Evolutionary conservation across 2,797 vertebrate genomes (phyloP).

Genomic region (Gymnothorax javanicus): DNA sequence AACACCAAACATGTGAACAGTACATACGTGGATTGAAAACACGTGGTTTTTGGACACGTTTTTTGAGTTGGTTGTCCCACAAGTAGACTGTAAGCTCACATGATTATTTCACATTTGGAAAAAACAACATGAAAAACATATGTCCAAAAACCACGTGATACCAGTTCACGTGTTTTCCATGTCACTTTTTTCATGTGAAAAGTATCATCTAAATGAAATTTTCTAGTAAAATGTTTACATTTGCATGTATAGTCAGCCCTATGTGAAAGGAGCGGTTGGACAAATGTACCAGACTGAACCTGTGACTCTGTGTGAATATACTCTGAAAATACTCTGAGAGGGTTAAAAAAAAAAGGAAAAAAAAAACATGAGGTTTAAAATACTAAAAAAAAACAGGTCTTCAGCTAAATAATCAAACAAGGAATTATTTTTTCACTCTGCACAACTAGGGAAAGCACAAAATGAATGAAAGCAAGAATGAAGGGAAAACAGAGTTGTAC

Average conservation of each 20-base stretch:
- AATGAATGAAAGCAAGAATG: not conserved
- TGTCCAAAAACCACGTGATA: too few species aligned
- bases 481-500: not conserved
- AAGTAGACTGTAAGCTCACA: too few species aligned
- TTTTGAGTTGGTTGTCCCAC: too few species aligned
- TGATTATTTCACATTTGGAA: too few species aligned
- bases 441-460: not conserved
- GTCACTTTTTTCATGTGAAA: too few species aligned
- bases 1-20: too few species aligned
- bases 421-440: not conserved
- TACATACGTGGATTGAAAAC: too few species aligned
- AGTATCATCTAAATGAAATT: not conserved
- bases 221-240: not conserved
- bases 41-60: too few species aligned
- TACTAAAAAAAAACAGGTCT: not conserved
- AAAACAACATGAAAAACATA: too few species aligned
- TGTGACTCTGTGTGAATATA: not conserved
- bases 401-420: not conserved
- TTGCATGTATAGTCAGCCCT: not conserved
- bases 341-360: not conserved
- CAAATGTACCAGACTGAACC: not conserved
- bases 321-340: not conserved
- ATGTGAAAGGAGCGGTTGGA: not conserved
- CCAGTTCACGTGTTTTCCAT: too few species aligned
- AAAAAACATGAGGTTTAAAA: not conserved